These are phyloP conservation scores for Cryptoleucopteryx plumbea DNA, from an alignment of 2,113 vertebrate species.

Conservation along the genomic window DNA sequence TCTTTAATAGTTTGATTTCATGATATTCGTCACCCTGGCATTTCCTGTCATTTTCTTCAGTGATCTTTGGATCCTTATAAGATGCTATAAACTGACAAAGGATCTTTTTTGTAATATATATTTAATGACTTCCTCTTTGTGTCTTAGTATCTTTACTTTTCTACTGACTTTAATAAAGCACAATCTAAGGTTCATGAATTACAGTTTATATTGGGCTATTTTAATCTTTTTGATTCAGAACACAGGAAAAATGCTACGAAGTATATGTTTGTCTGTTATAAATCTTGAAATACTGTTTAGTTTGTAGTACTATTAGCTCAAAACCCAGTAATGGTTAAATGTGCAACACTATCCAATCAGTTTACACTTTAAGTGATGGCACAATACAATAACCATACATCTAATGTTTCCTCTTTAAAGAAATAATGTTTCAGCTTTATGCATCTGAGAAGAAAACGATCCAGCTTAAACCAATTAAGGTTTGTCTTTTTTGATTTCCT, in stretches of 20 bases:
- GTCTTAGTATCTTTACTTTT: neutral
- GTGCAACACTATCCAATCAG: neutral
- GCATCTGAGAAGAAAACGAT: neutral
- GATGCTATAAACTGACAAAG: neutral
- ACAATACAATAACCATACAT: neutral
- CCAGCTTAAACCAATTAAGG: neutral
- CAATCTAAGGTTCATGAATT: neutral
- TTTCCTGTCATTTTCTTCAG: neutral
- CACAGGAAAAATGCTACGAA: neutral
- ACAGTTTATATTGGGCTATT: neutral
- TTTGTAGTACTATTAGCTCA: neutral
- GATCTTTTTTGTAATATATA: neutral
- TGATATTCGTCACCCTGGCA: neutral
- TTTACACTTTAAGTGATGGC: neutral
- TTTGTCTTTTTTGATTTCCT: neutral
- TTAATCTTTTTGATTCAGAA: neutral
- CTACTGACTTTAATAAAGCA: neutral
- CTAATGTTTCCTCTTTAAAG: neutral
- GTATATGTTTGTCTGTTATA: neutral
- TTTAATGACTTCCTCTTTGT: neutral
- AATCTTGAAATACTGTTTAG: neutral
- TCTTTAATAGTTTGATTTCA: neutral
- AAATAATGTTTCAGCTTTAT: constrained; percentile 6
- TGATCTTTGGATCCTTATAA: neutral
- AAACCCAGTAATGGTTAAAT: neutral